Base-by-base conservation (phyloP, 2,113 vertebrate species). In the Suricata suricatta region DNA sequence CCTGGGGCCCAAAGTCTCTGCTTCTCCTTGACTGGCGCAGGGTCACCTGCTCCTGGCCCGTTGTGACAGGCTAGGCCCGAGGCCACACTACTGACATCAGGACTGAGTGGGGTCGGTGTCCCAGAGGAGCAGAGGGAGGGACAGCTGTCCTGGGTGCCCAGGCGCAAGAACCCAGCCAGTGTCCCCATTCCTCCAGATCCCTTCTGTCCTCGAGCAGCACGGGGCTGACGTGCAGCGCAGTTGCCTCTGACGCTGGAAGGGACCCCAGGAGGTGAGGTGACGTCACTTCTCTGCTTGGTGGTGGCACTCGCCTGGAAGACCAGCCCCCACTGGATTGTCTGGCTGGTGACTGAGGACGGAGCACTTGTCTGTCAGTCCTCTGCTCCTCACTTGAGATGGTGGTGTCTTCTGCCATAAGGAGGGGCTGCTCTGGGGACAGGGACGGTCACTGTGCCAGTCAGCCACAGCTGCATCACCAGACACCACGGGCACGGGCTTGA, bases 21-120 rank as follows among this genome's bases (percentile, higher is more conserved):
- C 33, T 52, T 52, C 72, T 66, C 0, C 2, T 3, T 5, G 13
- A 15, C 50, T 31, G 29, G 27, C 27, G 54, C 23, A 0, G 33
- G 52, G 8, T 38, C 23, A 10, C 13, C 41, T n/a, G 15, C 25
- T 60, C 7, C 81, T n/a, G 47, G 41, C 10, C 57, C 9, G 5
- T 14, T n/a, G 3, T 27, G 19, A 27, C 21, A 54, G 3, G 17
- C 17, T 3, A 44, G 63, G 17, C 31, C 16, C 0, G 0, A 63
- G 63, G 60, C n/a, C 0, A 0, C 25, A 16, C 38, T 57, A 3
- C 3, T 60, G 29, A 31, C 68, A 41, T 14, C 82, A 50, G 25
- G 44, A 57, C 29, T 11, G 63, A 29, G 8, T 6, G 23, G 27
- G 10, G 9, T 9, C 11, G 15, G 27, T 15, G 47, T 64, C 50